These are phyloP conservation scores for Trachelus troglodyta DNA, from an alignment of 2,888 invertebrate species.

Conservation along the genomic window DNA sequence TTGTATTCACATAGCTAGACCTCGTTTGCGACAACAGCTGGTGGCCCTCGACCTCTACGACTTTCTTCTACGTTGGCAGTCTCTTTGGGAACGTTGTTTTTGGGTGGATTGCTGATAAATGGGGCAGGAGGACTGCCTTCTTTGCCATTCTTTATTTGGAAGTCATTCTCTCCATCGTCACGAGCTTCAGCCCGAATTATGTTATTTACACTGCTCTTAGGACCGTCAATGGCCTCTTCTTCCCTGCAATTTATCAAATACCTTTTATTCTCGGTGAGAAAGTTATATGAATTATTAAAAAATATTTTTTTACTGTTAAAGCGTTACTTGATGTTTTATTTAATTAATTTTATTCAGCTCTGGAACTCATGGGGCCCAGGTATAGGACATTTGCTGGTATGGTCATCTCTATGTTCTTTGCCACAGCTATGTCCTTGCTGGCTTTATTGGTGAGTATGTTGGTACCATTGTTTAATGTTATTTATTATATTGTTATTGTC, in stretches of 20 bases:
- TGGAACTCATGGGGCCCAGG: constrained; percentile 75
- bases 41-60: constrained; percentile 74
- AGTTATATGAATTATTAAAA: background rate
- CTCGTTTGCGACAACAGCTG: constrained; percentile 74
- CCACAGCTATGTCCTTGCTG: constrained; percentile 74
- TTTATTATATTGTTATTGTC: constrained; percentile 5
- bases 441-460: constrained; percentile 68
- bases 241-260: constrained; percentile 76
- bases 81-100: constrained; percentile 76
- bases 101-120: constrained; percentile 78
- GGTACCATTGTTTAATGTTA: background rate
- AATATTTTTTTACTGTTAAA: background rate
- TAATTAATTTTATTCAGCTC: constrained; percentile 47
- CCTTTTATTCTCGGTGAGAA: constrained; percentile 74
- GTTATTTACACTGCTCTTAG: constrained; percentile 72
- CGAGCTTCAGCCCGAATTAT: constrained; percentile 73
- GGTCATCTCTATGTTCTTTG: constrained; percentile 75
- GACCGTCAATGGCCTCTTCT: constrained; percentile 74
- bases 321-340: background rate
- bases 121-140: constrained; percentile 74
- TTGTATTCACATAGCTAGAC: constrained; percentile 69
- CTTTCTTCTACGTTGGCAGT: constrained; percentile 77
- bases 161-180: constrained; percentile 72
- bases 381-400: constrained; percentile 75
- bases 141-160: constrained; percentile 73